Conservation (phyloP, 2,888 invertebrate genomes). For the Xestia sexstrigata region DNA sequence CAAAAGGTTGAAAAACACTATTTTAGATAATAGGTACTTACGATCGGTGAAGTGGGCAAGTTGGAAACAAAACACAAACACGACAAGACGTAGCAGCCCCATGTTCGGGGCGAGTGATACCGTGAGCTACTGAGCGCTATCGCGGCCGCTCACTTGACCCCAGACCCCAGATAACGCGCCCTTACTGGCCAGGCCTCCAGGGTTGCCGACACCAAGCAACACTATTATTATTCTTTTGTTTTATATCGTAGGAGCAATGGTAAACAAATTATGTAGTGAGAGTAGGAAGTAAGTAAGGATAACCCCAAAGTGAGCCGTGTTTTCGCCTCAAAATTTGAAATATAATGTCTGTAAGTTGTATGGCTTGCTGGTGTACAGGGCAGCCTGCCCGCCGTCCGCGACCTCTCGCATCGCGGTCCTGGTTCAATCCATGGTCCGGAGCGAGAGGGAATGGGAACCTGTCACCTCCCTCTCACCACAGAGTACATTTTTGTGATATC, state of each 20-base stretch:
- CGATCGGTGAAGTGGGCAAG: conserved; percentile 73
- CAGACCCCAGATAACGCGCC: conserved; percentile 54
- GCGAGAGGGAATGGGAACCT: no score
- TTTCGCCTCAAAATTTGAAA: not conserved
- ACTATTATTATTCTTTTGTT: not conserved
- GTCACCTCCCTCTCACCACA: no score
- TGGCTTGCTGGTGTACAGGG: not conserved
- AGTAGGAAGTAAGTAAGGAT: not conserved
- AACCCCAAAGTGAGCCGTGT: not conserved
- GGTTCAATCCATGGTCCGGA: no score
- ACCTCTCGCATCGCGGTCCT: no score
- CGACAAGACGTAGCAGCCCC: conserved; percentile 34
- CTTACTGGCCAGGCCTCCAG: conserved; percentile 26
- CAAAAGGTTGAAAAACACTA: no score
- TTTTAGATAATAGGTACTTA: conserved; percentile 73
- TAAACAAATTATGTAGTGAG: not conserved
- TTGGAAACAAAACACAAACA: conserved; percentile 70
- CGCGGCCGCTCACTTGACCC: conserved; percentile 25
- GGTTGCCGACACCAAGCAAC: conserved; percentile 27
- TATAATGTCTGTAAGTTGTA: not conserved
- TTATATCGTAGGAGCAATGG: not conserved
- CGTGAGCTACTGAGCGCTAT: conserved; percentile 28
- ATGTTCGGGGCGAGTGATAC: conserved; percentile 36
- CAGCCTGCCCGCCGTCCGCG: not conserved
- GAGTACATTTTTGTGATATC: no score